A percentile compares a stretch with the other conserved stretches of the same genome.
These are phyloP conservation scores for Atherinosoma microstoma DNA, from an alignment of 2,797 vertebrate genomes.

Conservation along the genomic window DNA sequence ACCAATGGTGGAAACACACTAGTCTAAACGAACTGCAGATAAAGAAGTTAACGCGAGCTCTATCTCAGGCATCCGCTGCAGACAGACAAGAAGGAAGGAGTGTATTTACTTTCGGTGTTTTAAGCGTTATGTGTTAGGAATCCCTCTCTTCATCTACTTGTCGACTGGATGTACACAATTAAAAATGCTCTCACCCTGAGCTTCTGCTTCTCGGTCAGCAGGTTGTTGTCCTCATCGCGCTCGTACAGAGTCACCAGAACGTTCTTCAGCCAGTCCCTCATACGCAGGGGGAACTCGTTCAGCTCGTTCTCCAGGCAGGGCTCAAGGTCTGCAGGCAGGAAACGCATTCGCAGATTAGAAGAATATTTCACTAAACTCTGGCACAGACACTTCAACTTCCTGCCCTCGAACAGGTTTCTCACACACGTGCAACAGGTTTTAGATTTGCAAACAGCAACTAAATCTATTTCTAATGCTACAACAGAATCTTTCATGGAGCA, in stretches of 20 bases:
- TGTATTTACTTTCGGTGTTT: no score
- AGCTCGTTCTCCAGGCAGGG: constrained; percentile 92
- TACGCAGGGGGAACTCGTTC: constrained; percentile 95
- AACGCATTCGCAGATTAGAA: neutral
- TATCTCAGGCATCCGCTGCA: no score
- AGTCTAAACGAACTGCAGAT: no score
- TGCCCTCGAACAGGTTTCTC: neutral
- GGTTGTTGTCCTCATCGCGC: constrained; percentile 94
- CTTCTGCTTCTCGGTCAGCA: constrained; percentile 98
- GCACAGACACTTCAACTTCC: neutral
- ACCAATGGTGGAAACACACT: no score
- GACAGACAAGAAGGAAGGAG: no score
- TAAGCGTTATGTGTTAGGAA: no score
- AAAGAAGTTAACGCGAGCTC: no score
- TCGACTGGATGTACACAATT: no score
- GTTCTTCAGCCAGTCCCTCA: constrained; percentile 99
- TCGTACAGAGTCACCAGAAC: constrained; percentile 96
- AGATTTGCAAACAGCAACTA: neutral
- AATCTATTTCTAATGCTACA: neutral
- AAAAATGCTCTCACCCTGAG: constrained; percentile 85
- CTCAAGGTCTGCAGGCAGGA: constrained; percentile 84
- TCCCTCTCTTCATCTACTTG: no score
- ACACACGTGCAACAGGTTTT: neutral
- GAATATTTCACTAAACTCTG: neutral
- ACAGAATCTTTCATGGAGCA: neutral